Conservation (phyloP, 2,113 vertebrate genomes). For the Prolemur simus region DNA sequence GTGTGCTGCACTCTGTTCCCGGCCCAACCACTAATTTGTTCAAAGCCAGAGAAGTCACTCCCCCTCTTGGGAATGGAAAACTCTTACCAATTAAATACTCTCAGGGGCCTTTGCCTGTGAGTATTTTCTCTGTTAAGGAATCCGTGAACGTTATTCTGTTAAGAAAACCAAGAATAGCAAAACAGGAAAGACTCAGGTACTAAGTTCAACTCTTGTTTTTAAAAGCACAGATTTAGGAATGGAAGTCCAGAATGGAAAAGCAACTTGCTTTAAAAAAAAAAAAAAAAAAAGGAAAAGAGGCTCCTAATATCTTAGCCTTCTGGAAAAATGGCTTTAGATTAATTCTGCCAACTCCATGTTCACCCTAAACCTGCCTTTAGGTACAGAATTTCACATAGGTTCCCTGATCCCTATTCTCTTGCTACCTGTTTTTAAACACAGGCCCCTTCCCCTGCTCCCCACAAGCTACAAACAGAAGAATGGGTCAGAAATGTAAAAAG, state of each 20-base stretch:
- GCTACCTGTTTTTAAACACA: background rate
- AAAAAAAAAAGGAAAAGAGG: background rate
- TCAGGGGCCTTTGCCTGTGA: background rate
- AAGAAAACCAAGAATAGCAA: background rate
- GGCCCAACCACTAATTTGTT: background rate
- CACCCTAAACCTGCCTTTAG: background rate
- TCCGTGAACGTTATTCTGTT: background rate
- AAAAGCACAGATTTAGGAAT: background rate
- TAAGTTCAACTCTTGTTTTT: background rate
- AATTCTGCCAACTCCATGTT: background rate
- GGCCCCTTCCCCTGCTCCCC: background rate
- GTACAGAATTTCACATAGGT: background rate
- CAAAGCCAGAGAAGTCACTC: constrained; percentile 74
- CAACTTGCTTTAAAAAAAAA: background rate
- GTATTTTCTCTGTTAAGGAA: constrained; percentile 2
- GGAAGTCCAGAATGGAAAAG: background rate
- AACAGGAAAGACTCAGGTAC: background rate
- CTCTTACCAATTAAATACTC: background rate
- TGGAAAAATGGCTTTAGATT: background rate
- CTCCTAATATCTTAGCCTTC: background rate
- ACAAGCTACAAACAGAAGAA: background rate
- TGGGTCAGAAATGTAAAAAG: background rate
- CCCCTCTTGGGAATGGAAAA: constrained; percentile 24
- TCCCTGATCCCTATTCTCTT: background rate
- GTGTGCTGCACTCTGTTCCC: background rate